Conservation (phyloP, 2,113 vertebrate genomes). For the Cercocebus atys region DNA sequence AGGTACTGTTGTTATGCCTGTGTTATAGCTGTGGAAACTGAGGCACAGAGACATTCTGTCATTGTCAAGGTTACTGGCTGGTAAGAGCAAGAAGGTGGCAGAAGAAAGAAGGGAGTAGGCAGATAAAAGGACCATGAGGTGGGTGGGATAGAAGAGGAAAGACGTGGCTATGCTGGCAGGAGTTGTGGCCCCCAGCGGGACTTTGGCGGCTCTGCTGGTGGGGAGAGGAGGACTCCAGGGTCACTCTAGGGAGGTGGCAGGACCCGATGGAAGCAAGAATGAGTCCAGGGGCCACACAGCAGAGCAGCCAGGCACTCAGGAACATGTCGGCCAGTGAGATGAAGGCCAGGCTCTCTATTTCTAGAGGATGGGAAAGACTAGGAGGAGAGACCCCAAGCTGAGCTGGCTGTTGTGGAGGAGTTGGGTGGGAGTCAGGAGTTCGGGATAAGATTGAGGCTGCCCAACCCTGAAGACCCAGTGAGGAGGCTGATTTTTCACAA, state of each 20-base stretch:
- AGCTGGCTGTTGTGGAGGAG: neutral
- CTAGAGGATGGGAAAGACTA: neutral
- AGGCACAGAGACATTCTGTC: neutral
- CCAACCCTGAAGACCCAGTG: neutral
- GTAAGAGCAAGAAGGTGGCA: neutral
- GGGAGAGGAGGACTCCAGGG: neutral
- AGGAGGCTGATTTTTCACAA: neutral
- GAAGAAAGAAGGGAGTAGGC: neutral
- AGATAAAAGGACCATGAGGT: accelerated
- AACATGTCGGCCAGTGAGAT: neutral
- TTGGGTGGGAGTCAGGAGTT: neutral
- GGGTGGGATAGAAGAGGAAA: neutral
- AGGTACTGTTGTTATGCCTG: neutral
- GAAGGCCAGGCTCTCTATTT: neutral
- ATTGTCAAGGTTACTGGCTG: neutral
- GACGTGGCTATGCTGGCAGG: neutral
- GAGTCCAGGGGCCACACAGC: neutral
- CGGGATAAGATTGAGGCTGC: neutral
- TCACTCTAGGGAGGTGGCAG: neutral
- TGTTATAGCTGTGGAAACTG: neutral
- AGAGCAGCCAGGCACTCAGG: neutral
- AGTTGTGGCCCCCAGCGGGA: neutral
- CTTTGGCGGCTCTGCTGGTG: accelerated
- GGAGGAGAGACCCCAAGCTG: neutral
- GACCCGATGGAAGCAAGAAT: neutral